phyloP scores from a whole-genome alignment of 1,140 invertebrate genomes.

The Cherax destructor region DNA sequence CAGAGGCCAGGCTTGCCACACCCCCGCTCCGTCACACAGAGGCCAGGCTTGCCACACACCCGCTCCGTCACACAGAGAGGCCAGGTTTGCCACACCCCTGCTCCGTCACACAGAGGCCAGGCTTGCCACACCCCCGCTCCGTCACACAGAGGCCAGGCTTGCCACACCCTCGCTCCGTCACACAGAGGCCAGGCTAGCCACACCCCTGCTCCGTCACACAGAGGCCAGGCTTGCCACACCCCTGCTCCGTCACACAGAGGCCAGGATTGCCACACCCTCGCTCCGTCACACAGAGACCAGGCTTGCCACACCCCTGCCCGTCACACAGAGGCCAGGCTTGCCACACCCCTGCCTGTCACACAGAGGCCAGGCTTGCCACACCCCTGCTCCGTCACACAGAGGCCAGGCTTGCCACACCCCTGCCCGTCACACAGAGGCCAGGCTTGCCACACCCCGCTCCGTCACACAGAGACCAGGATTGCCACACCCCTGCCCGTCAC shows the following conservation, averaged over 20 bases:
- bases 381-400: neutral
- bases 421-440: neutral
- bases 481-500: neutral
- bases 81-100: neutral
- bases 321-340: neutral
- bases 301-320: neutral
- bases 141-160: neutral
- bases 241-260: neutral
- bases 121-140: neutral
- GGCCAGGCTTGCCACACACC: neutral
- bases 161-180: neutral
- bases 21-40: neutral
- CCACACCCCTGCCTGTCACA: neutral
- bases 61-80: slow-evolving; percentile 2
- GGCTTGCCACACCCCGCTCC: neutral
- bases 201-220: neutral
- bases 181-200: neutral
- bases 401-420: neutral
- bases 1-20: neutral
- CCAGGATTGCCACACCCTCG: neutral
- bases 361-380: neutral
- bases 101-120: neutral
- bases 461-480: neutral
- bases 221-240: neutral
- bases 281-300: neutral